Evolutionary conservation across 2,113 vertebrate species (phyloP).

Genomic region (Tragulus kanchil): DNA sequence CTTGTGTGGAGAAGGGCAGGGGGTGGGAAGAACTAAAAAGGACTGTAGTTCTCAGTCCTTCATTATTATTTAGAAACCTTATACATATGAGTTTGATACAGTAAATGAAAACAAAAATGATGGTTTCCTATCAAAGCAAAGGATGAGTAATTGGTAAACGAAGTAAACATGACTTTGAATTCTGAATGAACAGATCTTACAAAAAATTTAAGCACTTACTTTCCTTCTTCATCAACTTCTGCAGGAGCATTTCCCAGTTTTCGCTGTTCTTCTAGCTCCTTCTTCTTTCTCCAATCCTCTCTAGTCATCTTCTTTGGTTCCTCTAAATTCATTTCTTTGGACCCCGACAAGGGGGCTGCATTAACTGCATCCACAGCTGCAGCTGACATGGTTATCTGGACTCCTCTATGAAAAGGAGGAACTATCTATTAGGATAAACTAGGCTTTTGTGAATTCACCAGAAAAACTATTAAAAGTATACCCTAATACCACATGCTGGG

Average conservation of each 20-base stretch:
- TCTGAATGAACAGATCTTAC: background rate
- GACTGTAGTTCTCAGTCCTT: background rate
- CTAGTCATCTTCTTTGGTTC: conserved; percentile 99
- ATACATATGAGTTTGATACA: background rate
- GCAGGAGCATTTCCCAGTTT: conserved; percentile 98
- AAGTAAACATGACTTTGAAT: background rate
- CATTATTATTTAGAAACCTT: background rate
- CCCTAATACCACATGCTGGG: background rate
- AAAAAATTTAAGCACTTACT: conserved; percentile 89
- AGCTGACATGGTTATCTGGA: conserved; percentile 77
- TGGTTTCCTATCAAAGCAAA: background rate
- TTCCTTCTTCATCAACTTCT: conserved; percentile 99
- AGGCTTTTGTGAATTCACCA: background rate
- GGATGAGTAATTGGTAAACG: background rate
- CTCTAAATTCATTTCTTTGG: conserved; percentile 93
- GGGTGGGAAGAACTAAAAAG: background rate
- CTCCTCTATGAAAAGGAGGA: background rate
- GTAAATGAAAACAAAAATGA: conserved; percentile 34
- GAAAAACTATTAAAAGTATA: background rate
- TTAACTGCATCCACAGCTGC: conserved; percentile 65
- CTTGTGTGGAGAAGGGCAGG: background rate
- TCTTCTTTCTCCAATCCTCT: conserved; percentile 99
- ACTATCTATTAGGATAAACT: background rate
- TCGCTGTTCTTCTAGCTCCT: conserved; percentile 97
- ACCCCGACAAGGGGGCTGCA: conserved; percentile 76